Base-by-base conservation (phyloP, 2,797 vertebrate species). In the Botia almorhae region DNA sequence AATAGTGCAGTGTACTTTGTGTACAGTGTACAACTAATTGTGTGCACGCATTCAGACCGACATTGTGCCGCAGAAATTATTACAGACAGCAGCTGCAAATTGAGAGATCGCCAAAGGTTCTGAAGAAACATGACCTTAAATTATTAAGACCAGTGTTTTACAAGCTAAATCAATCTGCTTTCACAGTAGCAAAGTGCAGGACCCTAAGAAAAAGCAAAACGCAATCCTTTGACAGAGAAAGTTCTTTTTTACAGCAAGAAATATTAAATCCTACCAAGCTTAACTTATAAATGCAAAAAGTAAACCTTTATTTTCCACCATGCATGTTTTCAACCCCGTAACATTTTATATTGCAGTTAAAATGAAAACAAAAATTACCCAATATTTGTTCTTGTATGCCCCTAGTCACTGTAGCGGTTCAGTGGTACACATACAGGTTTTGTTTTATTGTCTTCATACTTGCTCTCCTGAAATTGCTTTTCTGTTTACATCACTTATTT, bases 11-110 rank as follows among this genome's bases (percentile, higher is more conserved):
- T n/a, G n/a, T n/a, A n/a, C n/a, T n/a, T n/a, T n/a, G n/a, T n/a
- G n/a, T n/a, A n/a, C n/a, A n/a, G n/a, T n/a, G n/a, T n/a, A n/a
- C n/a, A 80, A 61, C 61, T 76, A 51, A 78, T 58, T 81, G 84
- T 23, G 7, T 82, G 70, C 69, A 48, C 78, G 77, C 43, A 65
- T 3, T 51, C 69, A 80, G 63, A 79, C 82, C 60, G 69, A 76
- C 75, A 84, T 77, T 81, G 82, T 83, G 64, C 80, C 50, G 48
- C 63, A 69, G 82, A 86, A 74, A 82, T 76, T 81, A 67, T 72
- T 81, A 86, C 60, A 77, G 78, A 21, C 70, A 72, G 76, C 78
- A 78, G 80, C 60, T 64, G 80, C 33, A 50, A 61, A 82, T 61
- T 14, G 70, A 83, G 63, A 68, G 83, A 81, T 74, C 7, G 83